Conservation (phyloP, 2,888 invertebrate species). For the Synergus gifuensis region DNA sequence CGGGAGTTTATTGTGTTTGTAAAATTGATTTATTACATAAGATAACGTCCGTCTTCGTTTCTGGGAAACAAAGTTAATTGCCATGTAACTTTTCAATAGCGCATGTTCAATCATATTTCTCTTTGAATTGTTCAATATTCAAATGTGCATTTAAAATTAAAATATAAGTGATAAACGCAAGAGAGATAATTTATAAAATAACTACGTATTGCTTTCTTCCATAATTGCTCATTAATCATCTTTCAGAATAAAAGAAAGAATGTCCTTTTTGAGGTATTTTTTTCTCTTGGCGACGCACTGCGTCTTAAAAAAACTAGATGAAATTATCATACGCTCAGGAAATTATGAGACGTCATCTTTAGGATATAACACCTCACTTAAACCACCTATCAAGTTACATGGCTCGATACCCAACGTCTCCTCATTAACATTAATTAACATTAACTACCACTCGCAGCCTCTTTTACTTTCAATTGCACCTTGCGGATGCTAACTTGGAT, state of each 20-base stretch:
- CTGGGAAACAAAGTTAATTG: not conserved
- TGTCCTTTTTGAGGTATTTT: too few species aligned
- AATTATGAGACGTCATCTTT: not conserved
- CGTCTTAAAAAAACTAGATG: not conserved
- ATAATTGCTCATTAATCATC: not conserved
- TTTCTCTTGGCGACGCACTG: not conserved
- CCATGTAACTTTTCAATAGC: not conserved
- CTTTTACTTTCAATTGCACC: slow-evolving; percentile 7
- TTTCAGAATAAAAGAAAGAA: too few species aligned
- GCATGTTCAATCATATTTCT: not conserved
- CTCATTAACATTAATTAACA: slow-evolving; percentile 17
- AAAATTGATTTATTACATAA: slow-evolving; percentile 28
- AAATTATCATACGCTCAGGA: not conserved
- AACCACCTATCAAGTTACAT: not conserved
- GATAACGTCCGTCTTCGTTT: not conserved
- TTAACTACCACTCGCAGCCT: not conserved
- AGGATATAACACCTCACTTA: not conserved
- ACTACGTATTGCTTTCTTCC: not conserved
- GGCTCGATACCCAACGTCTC: not conserved
- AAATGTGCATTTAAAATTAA: not conserved
- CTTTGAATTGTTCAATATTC: not conserved
- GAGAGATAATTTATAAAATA: not conserved
- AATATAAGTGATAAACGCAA: not conserved
- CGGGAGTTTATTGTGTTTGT: slow-evolving; percentile 12
- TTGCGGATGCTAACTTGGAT: not conserved